A percentile compares a stretch with the other conserved stretches of the same genome.
These are phyloP conservation scores for Oreochromis mossambicus DNA, from an alignment of 2,797 vertebrate species.

Conservation along the genomic window DNA sequence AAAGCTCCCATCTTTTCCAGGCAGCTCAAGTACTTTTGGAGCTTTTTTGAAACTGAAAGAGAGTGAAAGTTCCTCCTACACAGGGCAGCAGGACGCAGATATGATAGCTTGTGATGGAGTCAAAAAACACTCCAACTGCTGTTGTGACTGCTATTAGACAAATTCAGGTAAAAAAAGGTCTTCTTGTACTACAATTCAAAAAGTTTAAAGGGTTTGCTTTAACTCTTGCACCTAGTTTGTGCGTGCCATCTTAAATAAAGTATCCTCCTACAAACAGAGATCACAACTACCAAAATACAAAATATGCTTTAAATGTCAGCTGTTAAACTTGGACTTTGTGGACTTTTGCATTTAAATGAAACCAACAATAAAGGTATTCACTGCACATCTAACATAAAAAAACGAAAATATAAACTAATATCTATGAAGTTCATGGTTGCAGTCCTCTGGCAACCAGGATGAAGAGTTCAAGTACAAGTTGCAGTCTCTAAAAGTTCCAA, in stretches of 20 bases:
- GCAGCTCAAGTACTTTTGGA: constrained; percentile 43
- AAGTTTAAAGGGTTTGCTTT: constrained; percentile 12
- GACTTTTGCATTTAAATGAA: not conserved
- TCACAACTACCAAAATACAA: not conserved
- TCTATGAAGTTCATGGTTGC: not conserved
- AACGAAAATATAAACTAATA: not conserved
- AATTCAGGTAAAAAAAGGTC: not conserved
- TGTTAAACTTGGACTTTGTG: not conserved
- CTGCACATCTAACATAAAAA: not conserved
- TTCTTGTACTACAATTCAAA: not conserved
- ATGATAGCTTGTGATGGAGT: constrained; percentile 31
- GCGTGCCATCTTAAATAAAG: not conserved
- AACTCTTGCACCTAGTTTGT: not conserved
- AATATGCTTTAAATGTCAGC: not conserved
- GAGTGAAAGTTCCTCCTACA: constrained; percentile 53
- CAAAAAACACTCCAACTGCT: constrained; percentile 29
- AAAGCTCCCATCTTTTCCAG: constrained; percentile 42
- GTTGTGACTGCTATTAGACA: constrained; percentile 25
- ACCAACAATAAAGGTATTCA: not conserved
- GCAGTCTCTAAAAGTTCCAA: too few relatives aligned
- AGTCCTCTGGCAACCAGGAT: not conserved
- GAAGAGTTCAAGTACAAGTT: not conserved
- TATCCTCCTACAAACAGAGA: not conserved
- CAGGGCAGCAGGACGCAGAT: constrained; percentile 30
- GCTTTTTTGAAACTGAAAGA: constrained; percentile 32